Percentiles rank a stretch among this genome's conserved stretches.
These are phyloP conservation scores for Vidua macroura DNA, from an alignment of 2,113 vertebrate species.

Conservation along the genomic window DNA sequence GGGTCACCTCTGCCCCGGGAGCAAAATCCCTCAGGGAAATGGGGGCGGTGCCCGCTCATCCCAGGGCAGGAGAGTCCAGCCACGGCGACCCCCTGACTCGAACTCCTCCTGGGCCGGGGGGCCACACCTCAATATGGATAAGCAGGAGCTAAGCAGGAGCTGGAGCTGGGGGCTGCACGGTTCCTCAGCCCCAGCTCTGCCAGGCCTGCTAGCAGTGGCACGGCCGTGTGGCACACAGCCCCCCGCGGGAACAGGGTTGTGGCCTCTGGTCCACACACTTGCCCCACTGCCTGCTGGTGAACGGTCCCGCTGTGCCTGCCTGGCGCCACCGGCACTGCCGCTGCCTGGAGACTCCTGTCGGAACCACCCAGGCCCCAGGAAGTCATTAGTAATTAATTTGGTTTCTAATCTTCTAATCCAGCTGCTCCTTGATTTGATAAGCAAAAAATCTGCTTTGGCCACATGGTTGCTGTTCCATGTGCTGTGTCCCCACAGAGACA, in stretches of 20 bases:
- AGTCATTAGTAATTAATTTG: constrained; percentile 67
- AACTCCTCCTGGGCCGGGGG: too few relatives aligned
- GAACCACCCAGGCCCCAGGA: background rate
- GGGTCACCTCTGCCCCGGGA: fast-evolving
- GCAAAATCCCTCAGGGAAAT: background rate
- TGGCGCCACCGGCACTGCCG: fast-evolving
- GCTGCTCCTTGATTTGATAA: constrained; percentile 59
- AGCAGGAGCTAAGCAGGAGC: background rate
- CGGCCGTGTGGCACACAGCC: fast-evolving
- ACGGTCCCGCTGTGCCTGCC: fast-evolving
- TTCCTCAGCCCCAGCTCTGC: background rate
- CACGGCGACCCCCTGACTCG: fast-evolving
- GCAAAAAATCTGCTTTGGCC: constrained; percentile 43
- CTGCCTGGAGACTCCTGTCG: background rate
- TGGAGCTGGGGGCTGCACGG: background rate
- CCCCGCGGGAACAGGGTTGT: fast-evolving
- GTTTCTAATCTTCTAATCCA: constrained; percentile 67
- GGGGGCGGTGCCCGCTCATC: background rate
- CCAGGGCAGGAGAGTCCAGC: background rate
- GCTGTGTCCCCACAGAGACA: background rate
- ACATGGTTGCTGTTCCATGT: constrained; percentile 20
- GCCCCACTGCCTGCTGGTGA: background rate
- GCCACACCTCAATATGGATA: fast-evolving
- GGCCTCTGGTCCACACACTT: fast-evolving
- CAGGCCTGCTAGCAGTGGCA: background rate